Evolutionary conservation across 2,888 invertebrate genomes (phyloP).

Genomic region (Rotaria magnacalcarata): DNA sequence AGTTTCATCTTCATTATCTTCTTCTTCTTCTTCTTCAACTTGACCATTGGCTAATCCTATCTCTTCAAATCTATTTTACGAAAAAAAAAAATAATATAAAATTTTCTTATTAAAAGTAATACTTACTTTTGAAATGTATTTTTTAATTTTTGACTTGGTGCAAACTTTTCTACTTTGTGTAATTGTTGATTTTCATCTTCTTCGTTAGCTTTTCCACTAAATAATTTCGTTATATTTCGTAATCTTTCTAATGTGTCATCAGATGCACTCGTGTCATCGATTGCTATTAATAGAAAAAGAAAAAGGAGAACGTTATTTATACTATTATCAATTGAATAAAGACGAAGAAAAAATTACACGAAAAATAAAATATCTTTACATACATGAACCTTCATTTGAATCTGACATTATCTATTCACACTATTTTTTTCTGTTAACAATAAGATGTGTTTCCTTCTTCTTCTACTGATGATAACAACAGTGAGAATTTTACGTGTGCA

Average conservation of each 20-base stretch:
- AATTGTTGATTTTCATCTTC: not conserved
- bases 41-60: not conserved
- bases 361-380: not conserved
- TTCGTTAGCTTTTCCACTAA: not conserved
- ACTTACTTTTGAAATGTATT: slow-evolving; percentile 32
- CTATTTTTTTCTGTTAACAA: not conserved
- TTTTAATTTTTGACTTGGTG: slow-evolving; percentile 4
- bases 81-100: not conserved
- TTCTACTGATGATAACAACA: not conserved
- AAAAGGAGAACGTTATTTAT: not conserved
- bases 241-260: slow-evolving; percentile 3
- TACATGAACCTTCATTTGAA: not conserved
- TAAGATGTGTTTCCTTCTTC: not conserved
- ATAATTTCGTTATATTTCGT: slow-evolving; percentile 26
- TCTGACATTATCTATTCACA: not conserved
- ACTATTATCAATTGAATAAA: not conserved
- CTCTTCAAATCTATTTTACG: not conserved
- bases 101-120: not conserved
- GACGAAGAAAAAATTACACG: not conserved
- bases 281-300: not conserved
- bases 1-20: not conserved
- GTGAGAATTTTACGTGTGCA: not conserved
- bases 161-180: not conserved
- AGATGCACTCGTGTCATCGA: not conserved
- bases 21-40: not conserved